A percentile compares a stretch with the other conserved stretches of the same genome.
These are phyloP conservation scores for Ancistrus triradiatus DNA, from an alignment of 2,113 vertebrate species.

Conservation along the genomic window DNA sequence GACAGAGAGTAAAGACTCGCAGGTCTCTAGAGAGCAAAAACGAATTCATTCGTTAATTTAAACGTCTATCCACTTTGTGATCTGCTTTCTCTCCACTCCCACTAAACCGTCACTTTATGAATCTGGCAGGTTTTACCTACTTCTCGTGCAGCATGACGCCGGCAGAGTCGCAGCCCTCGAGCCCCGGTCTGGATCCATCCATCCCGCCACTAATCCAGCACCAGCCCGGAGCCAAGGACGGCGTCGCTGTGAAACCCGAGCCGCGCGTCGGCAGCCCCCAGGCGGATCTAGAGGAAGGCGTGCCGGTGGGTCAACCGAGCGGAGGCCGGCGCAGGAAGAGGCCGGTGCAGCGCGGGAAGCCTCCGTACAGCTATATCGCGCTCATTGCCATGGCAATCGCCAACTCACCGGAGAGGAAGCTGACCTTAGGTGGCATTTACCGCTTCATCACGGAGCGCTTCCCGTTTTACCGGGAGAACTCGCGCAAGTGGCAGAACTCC, in stretches of 20 bases:
- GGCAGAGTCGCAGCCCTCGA: conserved; percentile 67
- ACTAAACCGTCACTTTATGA: conserved; percentile 67
- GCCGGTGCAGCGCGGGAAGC: conserved; percentile 89
- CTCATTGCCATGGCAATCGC: conserved; percentile 97
- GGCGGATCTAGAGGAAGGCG: conserved; percentile 52
- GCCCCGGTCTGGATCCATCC: conserved; percentile 69
- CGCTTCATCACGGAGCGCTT: conserved; percentile 97
- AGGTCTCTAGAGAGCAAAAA: neutral
- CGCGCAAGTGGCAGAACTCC: conserved; percentile 90
- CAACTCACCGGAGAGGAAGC: conserved; percentile 89
- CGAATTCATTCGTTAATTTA: no score
- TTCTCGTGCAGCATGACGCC: conserved; percentile 79
- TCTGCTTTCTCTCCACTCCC: no score
- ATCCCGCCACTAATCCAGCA: conserved; percentile 58
- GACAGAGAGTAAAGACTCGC: no score
- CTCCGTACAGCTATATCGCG: conserved; percentile 95
- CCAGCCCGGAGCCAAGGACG: conserved; percentile 62
- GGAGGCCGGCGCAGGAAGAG: conserved; percentile 85
- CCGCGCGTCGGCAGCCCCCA: conserved; percentile 61
- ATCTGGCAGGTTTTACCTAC: conserved; percentile 75
- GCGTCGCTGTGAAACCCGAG: conserved; percentile 71
- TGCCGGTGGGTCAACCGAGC: conserved; percentile 56
- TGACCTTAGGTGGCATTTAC: conserved; percentile 93
- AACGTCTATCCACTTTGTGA: no score
- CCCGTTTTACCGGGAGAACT: conserved; percentile 94